Conservation (phyloP, 2,888 invertebrate genomes). For the Thymelicus lineola region DNA sequence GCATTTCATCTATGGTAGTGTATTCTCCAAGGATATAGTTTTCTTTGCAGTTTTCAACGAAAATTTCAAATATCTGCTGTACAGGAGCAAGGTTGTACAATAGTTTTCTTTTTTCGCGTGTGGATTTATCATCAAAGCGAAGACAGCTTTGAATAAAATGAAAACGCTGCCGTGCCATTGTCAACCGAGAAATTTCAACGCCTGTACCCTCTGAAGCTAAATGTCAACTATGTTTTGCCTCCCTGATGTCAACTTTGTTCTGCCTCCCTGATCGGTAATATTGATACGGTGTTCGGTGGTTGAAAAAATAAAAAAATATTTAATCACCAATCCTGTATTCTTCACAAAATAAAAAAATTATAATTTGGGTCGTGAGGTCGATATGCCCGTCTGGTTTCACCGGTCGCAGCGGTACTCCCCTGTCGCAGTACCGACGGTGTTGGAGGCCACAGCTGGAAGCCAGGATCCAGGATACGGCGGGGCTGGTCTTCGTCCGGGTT, state of each 20-base stretch:
- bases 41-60: slow-evolving; percentile 33
- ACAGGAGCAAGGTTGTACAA: slow-evolving; percentile 41
- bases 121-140: slow-evolving; percentile 45
- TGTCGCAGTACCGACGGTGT: no score
- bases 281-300: no score
- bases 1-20: slow-evolving; percentile 36
- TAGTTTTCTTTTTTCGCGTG: slow-evolving; percentile 41
- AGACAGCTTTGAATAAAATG: slow-evolving; percentile 43
- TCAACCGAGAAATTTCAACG: slow-evolving; percentile 46
- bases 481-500: no score
- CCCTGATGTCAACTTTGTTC: no score
- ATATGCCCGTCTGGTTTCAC: no score
- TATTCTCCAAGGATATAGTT: slow-evolving; percentile 15
- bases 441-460: no score
- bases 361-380: no score
- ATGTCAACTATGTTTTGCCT: slow-evolving; percentile 45
- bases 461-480: no score
- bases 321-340: no score
- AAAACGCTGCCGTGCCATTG: slow-evolving; percentile 45
- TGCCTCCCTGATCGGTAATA: slow-evolving; percentile 32
- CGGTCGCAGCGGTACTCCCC: no score
- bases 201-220: slow-evolving; percentile 47
- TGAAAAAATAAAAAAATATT: no score
- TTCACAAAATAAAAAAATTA: no score
- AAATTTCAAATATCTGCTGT: slow-evolving; percentile 5